These are phyloP conservation scores for Actinemys pallida DNA, from an alignment of 2,113 vertebrate species.

Conservation along the genomic window DNA sequence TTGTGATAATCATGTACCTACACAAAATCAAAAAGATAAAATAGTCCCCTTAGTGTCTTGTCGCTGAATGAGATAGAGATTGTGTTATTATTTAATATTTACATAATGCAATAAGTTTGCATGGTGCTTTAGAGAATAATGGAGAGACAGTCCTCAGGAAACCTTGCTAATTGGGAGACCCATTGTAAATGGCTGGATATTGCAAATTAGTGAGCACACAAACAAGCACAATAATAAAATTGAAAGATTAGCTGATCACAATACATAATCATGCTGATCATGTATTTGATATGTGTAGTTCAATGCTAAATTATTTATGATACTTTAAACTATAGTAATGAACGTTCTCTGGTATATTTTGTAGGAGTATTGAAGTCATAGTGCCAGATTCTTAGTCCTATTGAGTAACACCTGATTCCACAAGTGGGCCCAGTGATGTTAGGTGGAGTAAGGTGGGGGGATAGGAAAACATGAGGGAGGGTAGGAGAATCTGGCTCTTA, in stretches of 20 bases:
- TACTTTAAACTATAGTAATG: constrained; percentile 42
- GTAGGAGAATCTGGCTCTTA: not conserved
- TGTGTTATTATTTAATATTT: not conserved
- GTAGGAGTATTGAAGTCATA: constrained; percentile 30
- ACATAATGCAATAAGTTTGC: not conserved
- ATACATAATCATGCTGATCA: constrained; percentile 24
- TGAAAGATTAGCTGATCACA: constrained; percentile 29
- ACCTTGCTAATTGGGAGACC: not conserved
- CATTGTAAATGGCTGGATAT: constrained; percentile 3
- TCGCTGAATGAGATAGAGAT: not conserved
- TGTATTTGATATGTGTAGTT: constrained; percentile 14
- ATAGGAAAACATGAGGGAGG: not conserved
- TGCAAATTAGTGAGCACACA: constrained; percentile 39
- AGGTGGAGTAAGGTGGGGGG: not conserved
- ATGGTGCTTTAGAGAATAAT: not conserved
- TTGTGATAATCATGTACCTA: not conserved
- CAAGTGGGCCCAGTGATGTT: not conserved
- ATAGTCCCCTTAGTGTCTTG: not conserved
- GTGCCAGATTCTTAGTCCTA: constrained; percentile 41
- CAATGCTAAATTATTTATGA: constrained; percentile 48
- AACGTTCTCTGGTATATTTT: constrained; percentile 16
- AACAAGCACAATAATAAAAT: constrained; percentile 21
- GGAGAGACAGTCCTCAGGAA: not conserved
- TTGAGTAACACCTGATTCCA: not conserved
- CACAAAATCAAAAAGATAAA: not conserved